phyloP scores from a whole-genome alignment of 2,888 invertebrate genomes.

The Diogma glabrata region DNA sequence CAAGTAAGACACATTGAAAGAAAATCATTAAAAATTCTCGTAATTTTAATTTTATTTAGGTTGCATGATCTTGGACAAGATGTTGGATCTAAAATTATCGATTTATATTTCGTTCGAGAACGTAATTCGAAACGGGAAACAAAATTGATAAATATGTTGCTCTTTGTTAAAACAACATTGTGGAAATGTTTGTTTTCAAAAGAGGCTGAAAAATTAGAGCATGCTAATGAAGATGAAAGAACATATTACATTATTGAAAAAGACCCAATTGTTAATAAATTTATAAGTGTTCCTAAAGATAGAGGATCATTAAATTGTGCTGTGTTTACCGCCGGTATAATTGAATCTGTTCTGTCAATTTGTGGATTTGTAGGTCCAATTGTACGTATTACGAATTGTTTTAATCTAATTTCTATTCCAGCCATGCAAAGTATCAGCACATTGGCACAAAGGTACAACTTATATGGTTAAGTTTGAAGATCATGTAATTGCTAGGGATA shows the following conservation, averaged over 20 bases:
- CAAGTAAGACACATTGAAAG: slow-evolving; percentile 48
- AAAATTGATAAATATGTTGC: slow-evolving; percentile 83
- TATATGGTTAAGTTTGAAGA: slow-evolving; percentile 99
- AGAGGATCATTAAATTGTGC: slow-evolving; percentile 97
- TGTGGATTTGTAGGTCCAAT: slow-evolving; percentile 86
- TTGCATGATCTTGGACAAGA: slow-evolving; percentile 89
- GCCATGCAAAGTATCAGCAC: slow-evolving; percentile 96
- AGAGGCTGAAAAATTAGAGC: slow-evolving; percentile 96
- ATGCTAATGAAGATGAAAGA: slow-evolving; percentile 95
- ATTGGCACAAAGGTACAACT: slow-evolving; percentile 99
- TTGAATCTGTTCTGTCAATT: slow-evolving; percentile 88
- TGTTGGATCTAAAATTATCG: slow-evolving; percentile 87
- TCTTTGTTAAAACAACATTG: slow-evolving; percentile 90
- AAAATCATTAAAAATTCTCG: not conserved
- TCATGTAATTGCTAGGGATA: slow-evolving; percentile 78
- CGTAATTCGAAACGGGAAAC: slow-evolving; percentile 89
- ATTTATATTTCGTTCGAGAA: slow-evolving; percentile 88
- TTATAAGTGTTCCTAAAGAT: slow-evolving; percentile 95
- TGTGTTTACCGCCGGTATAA: slow-evolving; percentile 95
- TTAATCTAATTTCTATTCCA: slow-evolving; percentile 37
- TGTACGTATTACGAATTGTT: slow-evolving; percentile 8
- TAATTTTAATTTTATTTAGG: slow-evolving; percentile 39
- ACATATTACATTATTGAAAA: slow-evolving; percentile 98
- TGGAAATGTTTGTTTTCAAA: slow-evolving; percentile 98
- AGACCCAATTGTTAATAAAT: slow-evolving; percentile 92